Percentiles rank a stretch among this genome's conserved stretches.
phyloP scores from a whole-genome alignment of 2,797 vertebrate genomes.

The Eulemur coronatus region DNA sequence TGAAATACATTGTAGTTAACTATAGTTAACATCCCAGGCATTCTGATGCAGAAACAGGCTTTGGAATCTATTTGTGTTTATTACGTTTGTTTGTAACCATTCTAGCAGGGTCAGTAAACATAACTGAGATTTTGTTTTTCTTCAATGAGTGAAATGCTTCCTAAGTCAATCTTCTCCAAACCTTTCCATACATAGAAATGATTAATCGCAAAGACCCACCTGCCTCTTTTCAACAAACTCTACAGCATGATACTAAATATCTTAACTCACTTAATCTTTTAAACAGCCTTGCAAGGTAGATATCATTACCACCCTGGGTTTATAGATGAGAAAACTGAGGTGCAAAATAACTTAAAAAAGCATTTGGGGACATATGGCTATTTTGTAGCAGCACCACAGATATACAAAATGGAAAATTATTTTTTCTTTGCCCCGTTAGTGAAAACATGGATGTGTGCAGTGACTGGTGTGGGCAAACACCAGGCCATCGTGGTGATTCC shows the following conservation, averaged over 20 bases:
- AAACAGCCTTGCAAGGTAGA: background rate
- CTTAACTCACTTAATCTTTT: background rate
- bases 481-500: slow-evolving; percentile 82
- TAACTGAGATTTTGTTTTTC: background rate
- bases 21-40: background rate
- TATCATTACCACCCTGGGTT: background rate
- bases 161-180: slow-evolving; percentile 90
- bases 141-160: background rate
- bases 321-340: background rate
- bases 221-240: slow-evolving; percentile 88
- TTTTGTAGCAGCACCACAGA: background rate
- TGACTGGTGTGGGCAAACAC: slow-evolving; percentile 86
- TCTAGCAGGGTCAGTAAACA: background rate
- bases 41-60: background rate
- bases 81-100: background rate
- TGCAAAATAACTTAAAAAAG: background rate
- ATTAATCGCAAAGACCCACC: slow-evolving; percentile 84
- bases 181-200: slow-evolving; percentile 86
- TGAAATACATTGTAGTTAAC: background rate
- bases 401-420: slow-evolving; percentile 80
- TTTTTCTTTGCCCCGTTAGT: slow-evolving; percentile 89
- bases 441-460: slow-evolving; percentile 82
- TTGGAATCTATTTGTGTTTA: background rate
- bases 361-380: no score
- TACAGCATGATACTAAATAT: slow-evolving; percentile 75